Evolutionary conservation across 2,888 invertebrate species (phyloP), one percentile per base, ranked within the genome.

Genomic region (Latrodectus hesperus): DNA sequence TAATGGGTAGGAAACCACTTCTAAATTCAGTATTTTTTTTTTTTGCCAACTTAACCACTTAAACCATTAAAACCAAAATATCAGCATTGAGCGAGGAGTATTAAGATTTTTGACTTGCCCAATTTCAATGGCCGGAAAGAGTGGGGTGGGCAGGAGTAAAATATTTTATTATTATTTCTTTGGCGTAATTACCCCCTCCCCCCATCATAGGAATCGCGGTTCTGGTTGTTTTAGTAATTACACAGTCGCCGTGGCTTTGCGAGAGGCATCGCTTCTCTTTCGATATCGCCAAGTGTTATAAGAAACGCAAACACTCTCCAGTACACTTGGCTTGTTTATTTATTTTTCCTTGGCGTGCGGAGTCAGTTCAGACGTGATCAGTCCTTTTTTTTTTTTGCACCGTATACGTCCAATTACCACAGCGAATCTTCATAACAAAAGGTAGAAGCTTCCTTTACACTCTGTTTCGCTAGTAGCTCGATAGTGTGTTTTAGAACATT

Each of bases 211-310:
- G 55, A 73, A 72, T 60, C 53, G 73, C 67, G 26, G 53, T 60
- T 85, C 70, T 85, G 79, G 74, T 85, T 85, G 79, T 85, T 85
- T 85, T 79, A 71, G 79, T 85, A 85, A 85, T 85, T 85, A 75
- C 74, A 85, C 70, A 80, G 75, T 78, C 38, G 51, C 38, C 4
- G 53, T 26, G 17, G 26, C 53, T 26, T 14, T 16, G 74, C 16
- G 74, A 60, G 60, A 60, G 38, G 38, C n/a, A 60, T 60, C 16
- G 12, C 11, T 60, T 60, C n/a, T 60, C 14, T 60, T 60, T 60
- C 10, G 55, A 16, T 55, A 9, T 60, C 60, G 6, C 38, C 38
- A 60, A 60, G 14, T 12, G 10, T 60, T 16, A n/a, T 11, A 16
- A 16, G 14, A 60, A 60, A 60, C 60, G 60, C 60, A 60, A 16